Evolutionary conservation across 2,888 invertebrate species (phyloP).

Genomic region (Pyralis farinalis): DNA sequence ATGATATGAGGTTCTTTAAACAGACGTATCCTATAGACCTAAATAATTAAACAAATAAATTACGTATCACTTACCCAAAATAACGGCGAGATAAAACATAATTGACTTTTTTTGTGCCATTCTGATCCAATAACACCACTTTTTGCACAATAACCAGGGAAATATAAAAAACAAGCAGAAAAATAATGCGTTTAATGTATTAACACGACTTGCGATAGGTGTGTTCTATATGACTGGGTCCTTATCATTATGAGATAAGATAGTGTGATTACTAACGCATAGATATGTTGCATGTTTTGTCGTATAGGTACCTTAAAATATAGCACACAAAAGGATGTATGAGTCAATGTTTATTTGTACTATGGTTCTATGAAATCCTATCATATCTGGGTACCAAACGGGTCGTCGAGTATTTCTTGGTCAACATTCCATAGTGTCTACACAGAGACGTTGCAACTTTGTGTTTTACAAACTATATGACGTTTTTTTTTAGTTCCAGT

Average conservation of each 20-base stretch:
- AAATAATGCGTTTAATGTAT: conserved; percentile 32
- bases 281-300: conserved; percentile 16
- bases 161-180: conserved; percentile 22
- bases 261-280: conserved; percentile 54
- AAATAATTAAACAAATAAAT: too few species aligned
- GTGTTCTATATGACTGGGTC: conserved; percentile 37
- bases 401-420: too few species aligned
- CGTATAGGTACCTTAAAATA: conserved; percentile 10
- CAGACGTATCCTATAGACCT: too few species aligned
- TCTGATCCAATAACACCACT: conserved; percentile 32
- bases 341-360: conserved; percentile 14
- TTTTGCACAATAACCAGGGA: conserved; percentile 24
- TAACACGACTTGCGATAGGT: conserved; percentile 41
- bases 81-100: conserved; percentile 73
- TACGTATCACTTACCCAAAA: conserved; percentile 69
- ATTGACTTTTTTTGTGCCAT: conserved; percentile 64
- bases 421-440: too few species aligned
- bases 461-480: too few species aligned
- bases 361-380: neutral
- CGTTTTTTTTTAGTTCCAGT: too few species aligned
- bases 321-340: conserved; percentile 13
- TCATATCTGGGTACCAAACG: neutral
- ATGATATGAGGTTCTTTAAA: too few species aligned
- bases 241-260: conserved; percentile 68
- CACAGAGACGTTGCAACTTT: too few species aligned